A percentile compares a stretch with the other conserved stretches of the same genome.
These are phyloP conservation scores for Polydrusus pterygomalis DNA, from an alignment of 2,888 invertebrate species.

Conservation along the genomic window DNA sequence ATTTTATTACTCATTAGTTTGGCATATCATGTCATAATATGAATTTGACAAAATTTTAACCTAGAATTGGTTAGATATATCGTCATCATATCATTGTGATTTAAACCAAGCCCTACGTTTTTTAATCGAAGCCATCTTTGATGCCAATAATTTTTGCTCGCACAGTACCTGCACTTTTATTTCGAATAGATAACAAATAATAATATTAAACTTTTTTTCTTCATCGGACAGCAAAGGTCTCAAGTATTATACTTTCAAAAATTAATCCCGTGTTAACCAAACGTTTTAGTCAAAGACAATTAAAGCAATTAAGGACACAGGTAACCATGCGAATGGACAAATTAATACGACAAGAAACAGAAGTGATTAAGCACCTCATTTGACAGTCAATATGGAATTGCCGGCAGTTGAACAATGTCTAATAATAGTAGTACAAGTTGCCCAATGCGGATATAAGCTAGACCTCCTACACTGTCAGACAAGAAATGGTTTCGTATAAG, in stretches of 20 bases:
- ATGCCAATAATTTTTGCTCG: too few relatives aligned
- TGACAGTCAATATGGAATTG: conserved; percentile 49
- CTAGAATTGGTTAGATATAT: too few relatives aligned
- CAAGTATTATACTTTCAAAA: conserved; percentile 32
- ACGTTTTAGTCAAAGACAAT: conserved; percentile 34
- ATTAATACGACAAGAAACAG: conserved; percentile 53
- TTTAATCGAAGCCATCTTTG: too few relatives aligned
- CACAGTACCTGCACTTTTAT: not conserved
- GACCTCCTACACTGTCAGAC: conserved; percentile 39
- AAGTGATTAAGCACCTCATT: conserved; percentile 51
- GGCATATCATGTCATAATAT: too few relatives aligned
- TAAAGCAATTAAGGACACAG: conserved; percentile 46
- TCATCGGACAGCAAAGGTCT: not conserved
- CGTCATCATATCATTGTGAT: too few relatives aligned
- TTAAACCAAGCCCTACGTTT: too few relatives aligned
- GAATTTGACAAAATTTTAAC: too few relatives aligned
- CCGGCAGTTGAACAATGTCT: conserved; percentile 41
- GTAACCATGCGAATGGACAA: conserved; percentile 38
- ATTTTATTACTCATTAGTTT: too few relatives aligned
- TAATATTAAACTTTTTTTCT: not conserved
- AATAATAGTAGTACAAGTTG: conserved; percentile 46
- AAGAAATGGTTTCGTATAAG: conserved; percentile 22
- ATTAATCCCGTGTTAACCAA: conserved; percentile 28
- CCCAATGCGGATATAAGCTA: conserved; percentile 45
- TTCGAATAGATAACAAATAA: not conserved